Base-by-base conservation (phyloP, 2,888 invertebrate genomes). In the Clunio marinus region DNA sequence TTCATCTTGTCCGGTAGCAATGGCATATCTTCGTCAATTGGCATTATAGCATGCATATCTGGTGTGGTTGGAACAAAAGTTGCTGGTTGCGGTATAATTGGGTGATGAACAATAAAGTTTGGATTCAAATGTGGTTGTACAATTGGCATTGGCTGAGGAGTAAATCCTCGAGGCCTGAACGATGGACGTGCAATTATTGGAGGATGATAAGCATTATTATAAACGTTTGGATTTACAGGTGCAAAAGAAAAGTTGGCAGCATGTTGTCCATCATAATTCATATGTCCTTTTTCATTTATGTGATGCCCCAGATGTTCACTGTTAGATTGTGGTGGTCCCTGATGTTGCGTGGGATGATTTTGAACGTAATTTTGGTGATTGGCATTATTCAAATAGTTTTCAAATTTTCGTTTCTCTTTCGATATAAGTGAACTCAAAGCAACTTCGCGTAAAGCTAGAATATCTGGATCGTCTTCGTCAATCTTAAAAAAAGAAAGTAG, bases 141-240 rank as follows among this genome's bases (percentile, higher is more conserved):
- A 4, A 20, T 5, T 13, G 32, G 66, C 28, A 35, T 51, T 24
- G 51, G 55, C 17, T 45, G 25, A 17, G 35, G 13, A 20, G n/a
- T 25, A 15, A 41, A 41, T 3, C 25, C 3, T 7, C 27, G 25
- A 27, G 27, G 27, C 13, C 2, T 3, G 13, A 27, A 57, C 1
- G 60, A 67, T 13, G 70, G 69, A 10, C 70, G 68, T 1, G 70
- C 66, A 32, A 66, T 58, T n/a, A n/a, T n/a, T n/a, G n/a, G n/a
- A n/a, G n/a, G 51, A 51, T 51, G 51, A n/a, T n/a, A n/a, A n/a
- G n/a, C n/a, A n/a, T n/a, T n/a, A n/a, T n/a, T n/a, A n/a, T n/a
- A n/a, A n/a, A n/a, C n/a, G n/a, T n/a, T n/a, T n/a, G n/a, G n/a
- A n/a, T n/a, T n/a, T n/a, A n/a, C n/a, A n/a, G 51, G 51, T 22